Conservation (phyloP, 2,888 invertebrate genomes). For the Megalurothrips usitatus region DNA sequence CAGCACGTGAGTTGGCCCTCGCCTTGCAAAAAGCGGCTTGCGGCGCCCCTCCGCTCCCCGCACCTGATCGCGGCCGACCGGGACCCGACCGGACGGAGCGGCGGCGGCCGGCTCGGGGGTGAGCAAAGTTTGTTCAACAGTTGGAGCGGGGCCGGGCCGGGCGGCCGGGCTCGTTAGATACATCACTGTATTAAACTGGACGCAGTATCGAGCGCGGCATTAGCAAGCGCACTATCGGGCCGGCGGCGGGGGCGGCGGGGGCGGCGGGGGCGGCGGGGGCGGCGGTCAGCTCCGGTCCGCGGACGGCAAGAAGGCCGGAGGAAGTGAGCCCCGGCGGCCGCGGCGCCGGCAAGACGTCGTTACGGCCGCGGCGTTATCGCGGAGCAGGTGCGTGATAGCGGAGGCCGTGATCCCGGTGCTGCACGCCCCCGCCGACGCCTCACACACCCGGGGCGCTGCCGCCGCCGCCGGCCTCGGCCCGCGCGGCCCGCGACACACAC, state of each 20-base stretch:
- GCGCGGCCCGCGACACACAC: background rate
- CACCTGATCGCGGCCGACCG: background rate
- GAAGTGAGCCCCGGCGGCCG: background rate
- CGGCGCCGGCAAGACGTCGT: too few species aligned
- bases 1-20: background rate
- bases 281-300: too few species aligned
- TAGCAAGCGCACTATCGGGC: background rate
- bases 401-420: too few species aligned
- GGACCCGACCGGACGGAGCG: background rate
- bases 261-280: background rate
- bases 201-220: background rate
- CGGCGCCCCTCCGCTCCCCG: too few species aligned
- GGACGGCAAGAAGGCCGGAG: too few species aligned
- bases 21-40: constrained; percentile 10
- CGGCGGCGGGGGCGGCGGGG: background rate
- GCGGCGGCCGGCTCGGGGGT: background rate
- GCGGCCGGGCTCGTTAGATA: background rate
- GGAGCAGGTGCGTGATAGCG: too few species aligned
- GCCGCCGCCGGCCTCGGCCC: background rate
- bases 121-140: constrained; percentile 22
- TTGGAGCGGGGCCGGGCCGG: background rate
- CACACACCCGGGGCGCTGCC: too few species aligned
- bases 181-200: constrained; percentile 10
- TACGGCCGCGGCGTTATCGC: background rate
- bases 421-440: too few species aligned